A percentile compares a stretch with the other conserved stretches of the same genome.
phyloP scores from a whole-genome alignment of 1,140 invertebrate genomes.

The Drosophila nebulosa region DNA sequence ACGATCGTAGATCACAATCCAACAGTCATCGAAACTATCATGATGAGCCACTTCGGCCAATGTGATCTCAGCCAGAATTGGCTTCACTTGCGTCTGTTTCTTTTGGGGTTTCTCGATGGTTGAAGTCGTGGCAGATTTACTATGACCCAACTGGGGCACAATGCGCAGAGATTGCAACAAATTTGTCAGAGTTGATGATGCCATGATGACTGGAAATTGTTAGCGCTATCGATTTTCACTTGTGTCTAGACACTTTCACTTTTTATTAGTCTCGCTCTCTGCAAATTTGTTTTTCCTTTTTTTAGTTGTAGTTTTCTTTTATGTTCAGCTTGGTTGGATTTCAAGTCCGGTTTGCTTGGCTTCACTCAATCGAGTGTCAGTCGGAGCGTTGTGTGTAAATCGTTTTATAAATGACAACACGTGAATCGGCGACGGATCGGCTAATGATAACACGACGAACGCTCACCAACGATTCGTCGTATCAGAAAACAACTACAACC shows the following conservation, averaged over 20 bases:
- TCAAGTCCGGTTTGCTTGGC: conserved; percentile 41
- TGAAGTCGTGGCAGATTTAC: conserved; percentile 33
- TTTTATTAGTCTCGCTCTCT: conserved; percentile 37
- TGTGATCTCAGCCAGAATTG: conserved; percentile 79
- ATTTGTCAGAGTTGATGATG: conserved; percentile 63
- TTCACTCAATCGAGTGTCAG: conserved; percentile 50
- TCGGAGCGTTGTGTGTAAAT: conserved; percentile 47
- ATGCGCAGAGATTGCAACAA: conserved; percentile 64
- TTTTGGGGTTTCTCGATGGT: neutral
- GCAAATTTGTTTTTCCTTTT: too few relatives aligned
- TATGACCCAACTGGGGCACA: conserved; percentile 38
- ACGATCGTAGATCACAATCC: conserved; percentile 88
- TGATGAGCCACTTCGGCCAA: conserved; percentile 86
- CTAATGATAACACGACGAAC: neutral
- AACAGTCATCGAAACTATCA: conserved; percentile 85
- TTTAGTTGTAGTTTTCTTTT: conserved; percentile 1
- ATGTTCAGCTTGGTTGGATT: conserved; percentile 25
- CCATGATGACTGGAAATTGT: conserved; percentile 48
- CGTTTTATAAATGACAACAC: conserved; percentile 70
- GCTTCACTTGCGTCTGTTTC: conserved; percentile 35
- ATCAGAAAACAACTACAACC: too few relatives aligned
- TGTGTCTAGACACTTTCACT: conserved; percentile 50
- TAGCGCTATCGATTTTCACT: neutral
- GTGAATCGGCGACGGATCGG: conserved; percentile 34
- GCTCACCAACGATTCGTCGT: conserved; percentile 8